Conservation (phyloP, 1,140 invertebrate genomes). For the Atta texana region DNA sequence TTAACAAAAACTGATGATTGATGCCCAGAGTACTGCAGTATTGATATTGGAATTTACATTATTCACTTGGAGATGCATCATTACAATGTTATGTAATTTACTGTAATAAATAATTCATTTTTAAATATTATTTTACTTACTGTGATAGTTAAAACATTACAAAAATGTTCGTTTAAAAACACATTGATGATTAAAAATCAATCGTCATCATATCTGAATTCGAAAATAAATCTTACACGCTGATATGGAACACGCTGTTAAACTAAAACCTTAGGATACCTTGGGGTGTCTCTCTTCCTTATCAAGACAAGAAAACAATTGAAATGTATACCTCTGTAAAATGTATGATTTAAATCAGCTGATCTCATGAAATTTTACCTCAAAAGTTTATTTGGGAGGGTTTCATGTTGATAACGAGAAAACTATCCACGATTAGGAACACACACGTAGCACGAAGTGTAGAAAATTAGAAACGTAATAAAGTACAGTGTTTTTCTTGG, state of each 20-base stretch:
- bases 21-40: background rate
- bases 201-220: background rate
- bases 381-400: slow-evolving; percentile 33
- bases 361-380: slow-evolving; percentile 42
- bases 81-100: background rate
- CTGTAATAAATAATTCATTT: background rate
- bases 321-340: background rate
- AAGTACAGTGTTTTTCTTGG: slow-evolving; percentile 65
- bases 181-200: background rate
- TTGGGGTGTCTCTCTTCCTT: background rate
- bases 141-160: background rate
- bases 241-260: background rate
- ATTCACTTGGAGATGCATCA: background rate
- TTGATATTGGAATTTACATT: background rate
- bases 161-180: background rate
- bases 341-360: slow-evolving; percentile 34
- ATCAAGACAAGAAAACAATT: slow-evolving; percentile 14
- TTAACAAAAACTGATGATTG: background rate
- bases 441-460: slow-evolving; percentile 20
- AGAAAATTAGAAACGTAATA: slow-evolving; percentile 49
- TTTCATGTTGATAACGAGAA: slow-evolving; percentile 65
- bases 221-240: slow-evolving; percentile 32
- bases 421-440: slow-evolving; percentile 48
- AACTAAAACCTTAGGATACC: background rate
- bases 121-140: background rate